Base-by-base conservation (phyloP, 2,113 vertebrate species). In the Salvelinus fontinalis region DNA sequence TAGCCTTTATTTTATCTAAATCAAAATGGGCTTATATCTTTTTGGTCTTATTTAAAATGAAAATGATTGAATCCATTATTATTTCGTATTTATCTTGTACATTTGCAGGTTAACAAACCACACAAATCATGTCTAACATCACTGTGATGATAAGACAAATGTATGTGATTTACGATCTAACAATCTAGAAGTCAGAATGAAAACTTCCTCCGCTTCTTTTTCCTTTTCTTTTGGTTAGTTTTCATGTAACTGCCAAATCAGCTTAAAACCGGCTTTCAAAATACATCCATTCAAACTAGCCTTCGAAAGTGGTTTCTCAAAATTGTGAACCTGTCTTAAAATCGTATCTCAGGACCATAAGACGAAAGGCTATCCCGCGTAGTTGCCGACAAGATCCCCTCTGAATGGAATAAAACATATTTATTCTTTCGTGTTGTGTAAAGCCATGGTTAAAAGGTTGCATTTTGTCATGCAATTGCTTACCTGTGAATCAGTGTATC, bases 401-500 rank as follows among this genome's bases (percentile, higher is more conserved):
- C 90, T 89, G 92, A 92, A 95, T 85, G 85, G 89, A 91, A 95
- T 94, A 95, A 95, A 96, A 95, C 94, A 95, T 91, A 93, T 91
- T 92, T 93, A 93, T 87, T 90, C 88, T 90, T 91, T 88, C 86
- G 91, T 91, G 92, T 92, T 92, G 94, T 92, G 90, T 91, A 95
- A 94, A 93, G 92, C 93, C 87, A 85, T 90, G 89, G 91, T 95
- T 95, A 34, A 96, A 96, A 97, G 95, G 94, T 94, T 96, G 92
- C 93, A 90, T 96, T 97, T 94, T 94, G 92, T 93, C 95, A 95
- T 95, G 96, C 96, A 95, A 90, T 95, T 93, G 94, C 98, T 99
- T 99, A 99, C 98, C 98, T 99, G 96, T 79, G 93, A 90, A 93
- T 95, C 96, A 97, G 97, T 96, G 97, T 96, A 97, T 99, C 95